Base-by-base conservation (phyloP, 2,113 vertebrate genomes). In the Sporophila hypoxantha region DNA sequence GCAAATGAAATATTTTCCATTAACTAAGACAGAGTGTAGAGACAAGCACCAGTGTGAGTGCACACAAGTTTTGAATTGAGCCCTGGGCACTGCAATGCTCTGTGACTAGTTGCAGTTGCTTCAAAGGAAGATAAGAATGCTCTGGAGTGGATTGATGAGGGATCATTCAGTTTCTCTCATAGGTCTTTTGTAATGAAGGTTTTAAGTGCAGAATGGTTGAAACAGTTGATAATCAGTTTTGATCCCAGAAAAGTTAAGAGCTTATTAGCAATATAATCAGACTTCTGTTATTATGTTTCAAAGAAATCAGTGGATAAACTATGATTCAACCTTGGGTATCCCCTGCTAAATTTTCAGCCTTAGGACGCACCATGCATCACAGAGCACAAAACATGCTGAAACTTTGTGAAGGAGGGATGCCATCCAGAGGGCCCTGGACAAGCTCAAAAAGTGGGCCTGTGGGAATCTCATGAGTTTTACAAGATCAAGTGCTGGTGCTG, bases 1-100 rank as follows among this genome's bases (percentile, higher is more conserved):
- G 82, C 46, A 85, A 85, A 91, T 92, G 18, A 89, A 93, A 76
- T 85, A 41, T 78, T 78, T 86, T 86, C 47, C 64, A 82, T 77
- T 88, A 91, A 52, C 39, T 83, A 73, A 83, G 76, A 68, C 50
- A 37, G 65, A 92, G 44, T 76, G 36, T 34, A 76, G 62, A 73
- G 70, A 55, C 55, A 61, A 79, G 41, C n/a, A 73, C 10, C 12
- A 67, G 42, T 13, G 13, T 44, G 67, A 87, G 46, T 62, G 42
- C 46, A 25, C 26, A 6, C 9, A 57, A 68, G 34, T 53, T 75
- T 65, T 3, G 16, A 64, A 5, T 3, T 1, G 5, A 77, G 41
- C 49, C 20, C 12, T 37, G 59, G 7, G 29, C 57, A 32, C 37
- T 29, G 3, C 1, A 6, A 10, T 39, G 1, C 50, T 67, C 56